Percentiles rank a stretch among this genome's conserved stretches.
Evolutionary conservation across 2,113 vertebrate species (phyloP).

Genomic region (Athene cunicularia): DNA sequence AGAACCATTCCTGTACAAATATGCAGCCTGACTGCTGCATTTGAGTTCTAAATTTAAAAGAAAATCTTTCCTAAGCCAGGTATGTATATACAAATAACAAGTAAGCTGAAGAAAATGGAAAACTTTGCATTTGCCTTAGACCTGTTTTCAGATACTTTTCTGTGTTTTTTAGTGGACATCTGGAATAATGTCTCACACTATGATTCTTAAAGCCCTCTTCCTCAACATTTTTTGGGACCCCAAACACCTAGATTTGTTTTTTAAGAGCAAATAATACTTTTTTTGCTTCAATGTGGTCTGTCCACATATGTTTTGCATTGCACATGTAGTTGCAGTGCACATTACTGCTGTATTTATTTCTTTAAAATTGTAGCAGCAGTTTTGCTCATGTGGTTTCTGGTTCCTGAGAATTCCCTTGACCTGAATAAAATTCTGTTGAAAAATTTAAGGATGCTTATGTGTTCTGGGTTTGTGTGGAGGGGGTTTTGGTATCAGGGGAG

Average conservation of each 20-base stretch:
- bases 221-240: neutral
- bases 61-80: neutral
- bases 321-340: neutral
- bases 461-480: too few species aligned
- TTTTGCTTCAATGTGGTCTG: neutral
- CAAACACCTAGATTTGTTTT: neutral
- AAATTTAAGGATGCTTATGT: neutral
- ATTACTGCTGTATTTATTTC: neutral
- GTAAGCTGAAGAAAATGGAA: neutral
- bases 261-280: neutral
- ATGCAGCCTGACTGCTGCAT: neutral
- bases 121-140: neutral
- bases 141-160: neutral
- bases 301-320: neutral
- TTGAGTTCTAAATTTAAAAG: neutral
- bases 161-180: neutral
- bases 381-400: neutral
- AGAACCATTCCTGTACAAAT: neutral
- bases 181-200: neutral
- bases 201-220: neutral
- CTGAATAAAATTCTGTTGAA: neutral
- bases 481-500: too few species aligned
- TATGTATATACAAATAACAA: neutral
- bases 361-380: neutral
- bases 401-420: neutral